Conservation (phyloP, 2,888 invertebrate genomes). For the Fragum fragum region DNA sequence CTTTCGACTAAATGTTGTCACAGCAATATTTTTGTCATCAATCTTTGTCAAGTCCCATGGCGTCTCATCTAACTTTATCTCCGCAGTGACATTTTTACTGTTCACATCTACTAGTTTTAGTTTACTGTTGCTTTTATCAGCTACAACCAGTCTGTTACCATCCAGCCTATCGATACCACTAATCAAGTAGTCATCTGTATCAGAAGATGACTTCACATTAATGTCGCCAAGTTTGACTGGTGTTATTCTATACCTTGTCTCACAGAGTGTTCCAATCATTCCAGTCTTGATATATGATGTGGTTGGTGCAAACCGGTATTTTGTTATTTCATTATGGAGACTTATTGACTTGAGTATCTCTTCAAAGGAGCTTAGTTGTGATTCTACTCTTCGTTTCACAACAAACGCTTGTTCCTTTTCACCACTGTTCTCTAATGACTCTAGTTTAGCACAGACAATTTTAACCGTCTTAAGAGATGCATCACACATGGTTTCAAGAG, state of each 20-base stretch:
- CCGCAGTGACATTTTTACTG: background rate
- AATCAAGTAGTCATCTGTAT: background rate
- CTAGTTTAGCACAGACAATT: background rate
- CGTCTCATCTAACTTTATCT: background rate
- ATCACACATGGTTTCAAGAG: background rate
- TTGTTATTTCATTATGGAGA: background rate
- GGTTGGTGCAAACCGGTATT: background rate
- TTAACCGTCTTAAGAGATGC: background rate
- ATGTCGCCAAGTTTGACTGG: background rate
- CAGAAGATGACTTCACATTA: background rate
- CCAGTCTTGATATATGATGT: background rate
- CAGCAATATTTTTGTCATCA: background rate
- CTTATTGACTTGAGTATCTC: background rate
- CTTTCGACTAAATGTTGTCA: background rate
- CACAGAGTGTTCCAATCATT: background rate
- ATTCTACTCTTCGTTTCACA: background rate
- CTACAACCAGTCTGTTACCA: background rate
- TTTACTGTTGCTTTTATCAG: background rate
- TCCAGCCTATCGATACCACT: background rate
- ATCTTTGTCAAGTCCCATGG: conserved; percentile 25
- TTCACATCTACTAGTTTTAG: conserved; percentile 2
- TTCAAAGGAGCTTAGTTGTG: background rate
- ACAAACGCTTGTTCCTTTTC: background rate
- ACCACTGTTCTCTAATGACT: background rate
- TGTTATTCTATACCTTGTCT: background rate